Evolutionary conservation across 2,888 invertebrate genomes (phyloP).

Genomic region (Habrosyne pyritoides): DNA sequence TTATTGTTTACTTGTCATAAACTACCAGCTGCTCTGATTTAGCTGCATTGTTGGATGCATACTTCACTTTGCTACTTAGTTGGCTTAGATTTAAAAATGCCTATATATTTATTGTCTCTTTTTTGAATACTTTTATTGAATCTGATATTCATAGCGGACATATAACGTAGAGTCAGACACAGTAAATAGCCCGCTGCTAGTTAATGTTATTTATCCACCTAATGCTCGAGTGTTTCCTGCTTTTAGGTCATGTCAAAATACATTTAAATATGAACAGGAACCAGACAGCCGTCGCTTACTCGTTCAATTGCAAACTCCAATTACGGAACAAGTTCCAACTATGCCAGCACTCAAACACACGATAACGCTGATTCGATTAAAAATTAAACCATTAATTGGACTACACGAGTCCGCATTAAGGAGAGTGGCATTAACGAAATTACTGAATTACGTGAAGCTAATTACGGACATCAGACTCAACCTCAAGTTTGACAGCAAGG

Average conservation of each 20-base stretch:
- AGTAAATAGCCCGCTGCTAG: no score
- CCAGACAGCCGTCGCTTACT: not conserved
- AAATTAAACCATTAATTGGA: constrained; percentile 56
- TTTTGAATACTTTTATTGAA: no score
- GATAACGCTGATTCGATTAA: constrained; percentile 47
- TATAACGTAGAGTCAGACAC: no score
- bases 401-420: constrained; percentile 50
- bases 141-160: no score
- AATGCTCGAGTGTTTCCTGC: not conserved
- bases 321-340: constrained; percentile 23
- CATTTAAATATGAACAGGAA: not conserved
- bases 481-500: constrained; percentile 53
- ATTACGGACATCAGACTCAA: constrained; percentile 69
- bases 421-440: constrained; percentile 60
- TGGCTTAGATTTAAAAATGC: not conserved
- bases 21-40: constrained; percentile 33
- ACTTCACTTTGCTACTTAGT: not conserved
- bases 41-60: not conserved
- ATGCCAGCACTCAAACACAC: constrained; percentile 19
- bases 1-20: constrained; percentile 48
- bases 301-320: constrained; percentile 12
- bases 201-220: no score
- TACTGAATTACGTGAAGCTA: constrained; percentile 64
- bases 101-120: no score
- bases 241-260: not conserved